phyloP scores from a whole-genome alignment of 1,140 invertebrate genomes.

The Whitmania pigra region DNA sequence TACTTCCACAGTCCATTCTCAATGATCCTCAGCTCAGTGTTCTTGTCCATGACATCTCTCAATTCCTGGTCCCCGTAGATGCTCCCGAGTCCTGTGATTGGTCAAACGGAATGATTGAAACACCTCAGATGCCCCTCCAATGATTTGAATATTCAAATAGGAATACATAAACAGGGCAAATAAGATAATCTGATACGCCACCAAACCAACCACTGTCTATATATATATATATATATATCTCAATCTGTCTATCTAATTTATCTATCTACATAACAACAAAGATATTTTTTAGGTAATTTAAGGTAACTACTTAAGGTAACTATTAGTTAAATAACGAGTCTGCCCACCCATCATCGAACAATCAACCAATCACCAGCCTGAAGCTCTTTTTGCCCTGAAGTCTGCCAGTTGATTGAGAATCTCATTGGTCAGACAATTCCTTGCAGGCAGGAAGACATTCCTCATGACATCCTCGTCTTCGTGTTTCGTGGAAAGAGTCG shows the following conservation, averaged over 20 bases:
- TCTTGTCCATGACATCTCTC: conserved; percentile 64
- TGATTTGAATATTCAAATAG: neutral
- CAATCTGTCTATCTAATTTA: too few relatives aligned
- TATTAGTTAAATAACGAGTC: too few relatives aligned
- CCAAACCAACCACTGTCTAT: too few relatives aligned
- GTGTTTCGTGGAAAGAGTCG: conserved; percentile 62
- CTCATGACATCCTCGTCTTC: conserved; percentile 77
- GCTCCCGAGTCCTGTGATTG: conserved; percentile 59
- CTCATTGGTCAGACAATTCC: conserved; percentile 68
- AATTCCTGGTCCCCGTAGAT: conserved; percentile 74
- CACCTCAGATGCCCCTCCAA: neutral
- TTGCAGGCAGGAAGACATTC: conserved; percentile 73
- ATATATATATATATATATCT: too few relatives aligned
- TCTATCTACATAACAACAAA: too few relatives aligned
- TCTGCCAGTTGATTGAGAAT: conserved; percentile 71
- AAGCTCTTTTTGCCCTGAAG: conserved; percentile 74
- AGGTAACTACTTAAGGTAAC: too few relatives aligned
- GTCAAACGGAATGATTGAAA: neutral
- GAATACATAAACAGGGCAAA: neutral
- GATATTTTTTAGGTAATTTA: too few relatives aligned
- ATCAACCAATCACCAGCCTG: conserved; percentile 40
- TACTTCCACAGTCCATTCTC: conserved; percentile 60
- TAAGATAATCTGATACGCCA: too few relatives aligned
- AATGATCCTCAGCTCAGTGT: conserved; percentile 61
- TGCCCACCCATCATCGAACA: neutral